These are phyloP conservation scores for Fissipunctia ypsillon DNA, from an alignment of 2,888 invertebrate species.

Conservation along the genomic window DNA sequence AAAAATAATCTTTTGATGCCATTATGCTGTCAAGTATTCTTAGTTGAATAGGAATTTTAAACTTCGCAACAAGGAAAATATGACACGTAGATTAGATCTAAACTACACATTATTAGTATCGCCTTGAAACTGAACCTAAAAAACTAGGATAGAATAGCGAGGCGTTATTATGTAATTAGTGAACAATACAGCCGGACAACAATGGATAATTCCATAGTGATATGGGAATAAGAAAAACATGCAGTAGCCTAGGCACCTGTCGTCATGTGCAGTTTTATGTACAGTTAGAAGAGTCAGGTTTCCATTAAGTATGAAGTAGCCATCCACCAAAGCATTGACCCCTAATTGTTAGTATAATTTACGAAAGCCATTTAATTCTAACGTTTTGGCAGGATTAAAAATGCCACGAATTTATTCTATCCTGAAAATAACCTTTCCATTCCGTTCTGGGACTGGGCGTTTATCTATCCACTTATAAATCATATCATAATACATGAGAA, in stretches of 20 bases:
- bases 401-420: too few relatives aligned
- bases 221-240: constrained; percentile 57
- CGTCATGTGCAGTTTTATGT: constrained; percentile 34
- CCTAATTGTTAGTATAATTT: not conserved
- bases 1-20: constrained; percentile 13
- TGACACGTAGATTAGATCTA: constrained; percentile 49
- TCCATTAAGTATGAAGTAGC: not conserved
- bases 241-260: constrained; percentile 32
- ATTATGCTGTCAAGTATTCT: constrained; percentile 9
- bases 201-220: constrained; percentile 63
- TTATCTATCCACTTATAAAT: not conserved
- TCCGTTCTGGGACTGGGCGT: not conserved
- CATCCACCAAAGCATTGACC: not conserved
- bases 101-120: constrained; percentile 53
- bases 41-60: constrained; percentile 17
- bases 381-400: not conserved
- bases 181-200: constrained; percentile 63
- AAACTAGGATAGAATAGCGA: constrained; percentile 56
- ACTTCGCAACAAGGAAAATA: constrained; percentile 37
- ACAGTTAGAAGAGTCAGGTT: not conserved
- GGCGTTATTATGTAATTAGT: constrained; percentile 63
- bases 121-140: constrained; percentile 62
- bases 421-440: not conserved
- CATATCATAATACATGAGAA: not conserved
- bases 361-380: not conserved